Evolutionary conservation across 2,797 vertebrate species (phyloP), one percentile per base, ranked within the genome.

Genomic region (Myiotriccus ornatus): DNA sequence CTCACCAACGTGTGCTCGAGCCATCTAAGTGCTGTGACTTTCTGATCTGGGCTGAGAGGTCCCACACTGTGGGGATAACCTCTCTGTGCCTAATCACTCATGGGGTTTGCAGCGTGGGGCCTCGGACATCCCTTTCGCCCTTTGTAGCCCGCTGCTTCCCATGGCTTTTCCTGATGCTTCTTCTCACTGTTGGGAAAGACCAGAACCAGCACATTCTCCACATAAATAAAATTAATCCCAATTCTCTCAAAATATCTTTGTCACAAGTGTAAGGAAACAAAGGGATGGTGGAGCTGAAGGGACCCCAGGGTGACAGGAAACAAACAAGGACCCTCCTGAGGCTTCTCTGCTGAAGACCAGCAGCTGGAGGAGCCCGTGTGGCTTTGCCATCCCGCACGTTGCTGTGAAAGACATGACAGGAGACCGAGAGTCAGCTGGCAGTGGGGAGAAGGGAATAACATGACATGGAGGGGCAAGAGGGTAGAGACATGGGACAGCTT

Each of bases 101-200:
- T 3, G 8, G 69, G 52, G n/a, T 35, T 43, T 69, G 34, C 44
- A 80, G 37, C 34, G 28, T 18, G 30, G 47, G 17, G 64, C 60
- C 46, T 73, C 7, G 1, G 34, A 15, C 28, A 24, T 17, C 24
- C 27, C 3, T 56, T 10, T 15, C 6, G 18, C 7, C 3, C 62
- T 28, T 21, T 1, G 18, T 46, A n/a, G 37, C 46, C 41, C 0
- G 0, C 35, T n/a, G 32, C 43, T 53, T 76, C 59, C 20, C 28
- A 3, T 7, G 60, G 55, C 53, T 59, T 79, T 32, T 53, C 46
- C 35, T 21, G 35, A 4, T 5, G 22, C 39, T 50, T 50, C 81
- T 87, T n/a, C 27, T 57, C 46, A 1, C 23, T 22, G 7, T 3
- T 60, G 57, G 37, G 60, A 75, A 55, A 63, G 47, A 43, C 17